Conservation (phyloP, 2,113 vertebrate species). For the Tylochromis polylepis region DNA sequence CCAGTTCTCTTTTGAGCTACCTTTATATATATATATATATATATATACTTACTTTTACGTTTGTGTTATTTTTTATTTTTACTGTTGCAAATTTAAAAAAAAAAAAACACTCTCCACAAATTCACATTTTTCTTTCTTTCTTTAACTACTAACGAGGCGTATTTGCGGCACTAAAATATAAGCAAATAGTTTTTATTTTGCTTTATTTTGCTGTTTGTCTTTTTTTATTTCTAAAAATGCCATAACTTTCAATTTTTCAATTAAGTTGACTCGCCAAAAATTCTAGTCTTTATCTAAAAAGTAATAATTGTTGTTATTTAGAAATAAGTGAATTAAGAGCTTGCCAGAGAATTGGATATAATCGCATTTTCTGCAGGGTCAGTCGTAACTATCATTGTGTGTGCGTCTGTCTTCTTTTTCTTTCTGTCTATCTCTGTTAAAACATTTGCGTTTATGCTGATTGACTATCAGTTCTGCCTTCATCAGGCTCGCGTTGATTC, state of each 20-base stretch:
- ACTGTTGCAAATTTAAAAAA: not conserved
- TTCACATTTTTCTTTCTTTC: not conserved
- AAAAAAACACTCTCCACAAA: not conserved
- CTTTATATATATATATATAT: not conserved
- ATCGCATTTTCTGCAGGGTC: not conserved
- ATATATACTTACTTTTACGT: too few relatives aligned
- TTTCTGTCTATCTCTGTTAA: not conserved
- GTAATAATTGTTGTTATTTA: not conserved
- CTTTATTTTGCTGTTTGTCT: not conserved
- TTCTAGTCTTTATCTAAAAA: not conserved
- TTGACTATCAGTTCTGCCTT: not conserved
- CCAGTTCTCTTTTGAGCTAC: not conserved
- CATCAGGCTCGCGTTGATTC: constrained; percentile 24
- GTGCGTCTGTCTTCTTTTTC: not conserved
- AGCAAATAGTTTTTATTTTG: not conserved
- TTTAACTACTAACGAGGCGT: not conserved
- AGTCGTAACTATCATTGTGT: not conserved
- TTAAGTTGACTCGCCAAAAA: not conserved
- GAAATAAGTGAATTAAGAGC: not conserved
- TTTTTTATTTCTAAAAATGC: not conserved
- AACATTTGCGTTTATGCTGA: constrained; percentile 14
- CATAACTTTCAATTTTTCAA: not conserved
- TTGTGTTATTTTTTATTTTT: not conserved
- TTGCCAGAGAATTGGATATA: not conserved
- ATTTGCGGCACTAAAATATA: not conserved